These are phyloP conservation scores for Caenorhabditis sp. DNA, from an alignment of 2,888 invertebrate genomes.

Conservation along the genomic window DNA sequence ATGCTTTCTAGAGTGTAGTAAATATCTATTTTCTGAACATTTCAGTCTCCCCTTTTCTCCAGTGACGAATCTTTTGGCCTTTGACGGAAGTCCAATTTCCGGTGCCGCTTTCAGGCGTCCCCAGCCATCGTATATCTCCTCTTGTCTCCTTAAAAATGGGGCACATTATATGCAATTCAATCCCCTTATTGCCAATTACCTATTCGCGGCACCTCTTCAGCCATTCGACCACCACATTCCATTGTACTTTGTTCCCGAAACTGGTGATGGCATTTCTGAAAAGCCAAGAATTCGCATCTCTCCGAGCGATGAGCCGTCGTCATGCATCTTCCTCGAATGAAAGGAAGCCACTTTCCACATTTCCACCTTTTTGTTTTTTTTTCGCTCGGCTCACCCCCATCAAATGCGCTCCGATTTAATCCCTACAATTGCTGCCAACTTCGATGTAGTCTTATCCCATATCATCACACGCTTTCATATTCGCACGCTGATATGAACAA, in stretches of 20 bases:
- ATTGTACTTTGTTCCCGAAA: constrained; percentile 12
- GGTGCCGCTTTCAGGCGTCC: constrained; percentile 1
- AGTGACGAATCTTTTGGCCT: constrained; percentile 10
- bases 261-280: constrained; percentile 6
- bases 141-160: neutral
- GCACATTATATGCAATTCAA: constrained; percentile 18
- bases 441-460: constrained; percentile 27
- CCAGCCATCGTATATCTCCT: constrained; percentile 8
- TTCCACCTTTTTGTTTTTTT: constrained; percentile 4
- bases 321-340: constrained; percentile 9
- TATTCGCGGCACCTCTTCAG: constrained; percentile 2
- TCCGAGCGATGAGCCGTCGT: constrained; percentile 5
- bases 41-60: too few relatives aligned
- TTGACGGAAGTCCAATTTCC: constrained; percentile 40
- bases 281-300: neutral
- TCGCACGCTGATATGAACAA: constrained; percentile 1
- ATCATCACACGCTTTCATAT: constrained; percentile 27
- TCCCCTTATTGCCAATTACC: constrained; percentile 24
- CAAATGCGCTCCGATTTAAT: constrained; percentile 5
- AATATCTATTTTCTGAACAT: too few relatives aligned
- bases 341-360: constrained; percentile 17
- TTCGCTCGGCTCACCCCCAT: neutral
- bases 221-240: constrained; percentile 2
- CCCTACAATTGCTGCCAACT: neutral
- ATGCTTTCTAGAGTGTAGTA: too few relatives aligned